phyloP scores from a whole-genome alignment of 2,113 vertebrate species.

The Hippocampus guttulatus region DNA sequence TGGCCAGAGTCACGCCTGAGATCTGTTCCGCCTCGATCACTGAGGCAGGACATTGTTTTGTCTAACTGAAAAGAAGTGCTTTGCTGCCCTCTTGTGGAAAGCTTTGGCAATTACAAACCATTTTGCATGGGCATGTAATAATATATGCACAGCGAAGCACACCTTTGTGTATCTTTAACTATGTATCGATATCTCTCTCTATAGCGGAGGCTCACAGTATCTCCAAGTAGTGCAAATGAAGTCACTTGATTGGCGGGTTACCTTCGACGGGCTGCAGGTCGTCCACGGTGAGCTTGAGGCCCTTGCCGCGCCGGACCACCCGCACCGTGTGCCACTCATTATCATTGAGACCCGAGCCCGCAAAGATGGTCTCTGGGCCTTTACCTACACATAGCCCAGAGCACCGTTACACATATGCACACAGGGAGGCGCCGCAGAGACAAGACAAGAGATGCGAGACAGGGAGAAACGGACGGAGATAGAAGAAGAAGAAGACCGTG shows the following conservation, averaged over 20 bases:
- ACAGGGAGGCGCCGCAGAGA: slow-evolving; percentile 33
- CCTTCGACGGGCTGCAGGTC: slow-evolving; percentile 84
- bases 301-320: slow-evolving; percentile 94
- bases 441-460: slow-evolving; percentile 27
- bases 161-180: too few species aligned
- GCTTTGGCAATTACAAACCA: too few species aligned
- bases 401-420: slow-evolving; percentile 68
- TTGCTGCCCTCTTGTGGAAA: too few species aligned
- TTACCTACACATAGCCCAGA: slow-evolving; percentile 99
- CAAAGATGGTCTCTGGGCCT: slow-evolving; percentile 99
- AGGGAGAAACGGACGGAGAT: slow-evolving; percentile 8
- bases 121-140: too few species aligned
- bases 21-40: neutral
- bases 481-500: slow-evolving; percentile 30
- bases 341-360: slow-evolving; percentile 98
- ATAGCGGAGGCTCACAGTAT: too few species aligned
- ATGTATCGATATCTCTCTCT: too few species aligned
- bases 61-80: too few species aligned
- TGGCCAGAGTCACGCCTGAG: slow-evolving; percentile 1
- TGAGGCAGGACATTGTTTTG: too few species aligned
- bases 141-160: too few species aligned
- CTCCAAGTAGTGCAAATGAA: too few species aligned
- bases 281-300: slow-evolving; percentile 94
- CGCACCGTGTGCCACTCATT: slow-evolving; percentile 99
- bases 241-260: slow-evolving; percentile 36